phyloP scores from a whole-genome alignment of 2,888 invertebrate genomes.

The Mesorhabditis sp. region DNA sequence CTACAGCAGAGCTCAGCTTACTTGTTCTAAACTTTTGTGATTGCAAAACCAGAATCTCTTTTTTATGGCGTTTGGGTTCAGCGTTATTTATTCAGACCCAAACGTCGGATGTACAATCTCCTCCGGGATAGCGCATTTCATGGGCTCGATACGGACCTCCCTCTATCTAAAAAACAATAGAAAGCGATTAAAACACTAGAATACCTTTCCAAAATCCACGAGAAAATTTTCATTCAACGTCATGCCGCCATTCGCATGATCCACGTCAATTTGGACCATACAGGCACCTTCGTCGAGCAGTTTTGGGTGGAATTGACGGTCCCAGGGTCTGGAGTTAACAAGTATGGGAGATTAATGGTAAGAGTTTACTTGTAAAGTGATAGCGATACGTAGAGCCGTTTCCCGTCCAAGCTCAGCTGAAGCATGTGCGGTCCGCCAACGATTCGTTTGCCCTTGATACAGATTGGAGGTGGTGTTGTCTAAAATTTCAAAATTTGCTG shows the following conservation, averaged over 20 bases:
- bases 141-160: conserved; percentile 84
- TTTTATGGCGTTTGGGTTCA: no score
- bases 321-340: conserved; percentile 71
- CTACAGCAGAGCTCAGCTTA: no score
- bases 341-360: no score
- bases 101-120: conserved; percentile 63
- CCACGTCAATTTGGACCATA: conserved; percentile 79
- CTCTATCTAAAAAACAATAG: neutral
- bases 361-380: conserved; percentile 74
- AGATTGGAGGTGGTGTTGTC: conserved; percentile 66
- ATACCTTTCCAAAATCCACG: conserved; percentile 83
- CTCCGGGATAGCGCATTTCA: conserved; percentile 76
- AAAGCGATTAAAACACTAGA: conserved; percentile 64
- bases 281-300: conserved; percentile 66
- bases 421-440: conserved; percentile 91
- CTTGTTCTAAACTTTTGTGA: no score
- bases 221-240: conserved; percentile 79
- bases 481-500: no score
- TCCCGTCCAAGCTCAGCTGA: conserved; percentile 90
- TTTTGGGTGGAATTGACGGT: conserved; percentile 87
- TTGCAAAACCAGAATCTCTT: no score
- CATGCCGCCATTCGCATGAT: conserved; percentile 78
- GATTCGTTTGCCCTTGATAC: conserved; percentile 74
- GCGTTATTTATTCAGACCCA: conserved; percentile 24
- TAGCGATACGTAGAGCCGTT: conserved; percentile 82